These are phyloP conservation scores for Ctenochaetus hawaiiensis DNA, from an alignment of 2,797 vertebrate species.

Conservation along the genomic window DNA sequence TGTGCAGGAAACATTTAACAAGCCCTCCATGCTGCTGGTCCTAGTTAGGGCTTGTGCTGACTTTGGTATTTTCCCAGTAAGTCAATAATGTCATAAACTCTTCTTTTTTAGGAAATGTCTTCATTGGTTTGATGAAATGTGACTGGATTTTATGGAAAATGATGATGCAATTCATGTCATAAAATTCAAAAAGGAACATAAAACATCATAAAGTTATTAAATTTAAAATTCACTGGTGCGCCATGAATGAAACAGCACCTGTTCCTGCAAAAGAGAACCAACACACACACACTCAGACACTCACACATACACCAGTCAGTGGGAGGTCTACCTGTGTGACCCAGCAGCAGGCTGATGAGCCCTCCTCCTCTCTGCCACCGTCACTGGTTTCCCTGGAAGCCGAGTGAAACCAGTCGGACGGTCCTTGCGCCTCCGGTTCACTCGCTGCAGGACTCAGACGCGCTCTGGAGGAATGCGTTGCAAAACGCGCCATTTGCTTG, in stretches of 20 bases:
- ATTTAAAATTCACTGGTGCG: not conserved
- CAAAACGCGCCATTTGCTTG: conserved; percentile 1
- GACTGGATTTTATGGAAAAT: not conserved
- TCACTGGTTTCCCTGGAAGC: conserved; percentile 81
- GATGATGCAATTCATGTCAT: not conserved
- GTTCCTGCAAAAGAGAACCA: not conserved
- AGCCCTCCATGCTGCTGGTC: conserved; percentile 13
- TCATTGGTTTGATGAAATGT: not conserved
- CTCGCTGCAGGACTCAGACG: conserved; percentile 22
- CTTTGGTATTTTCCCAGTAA: not conserved
- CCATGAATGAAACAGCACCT: conserved; percentile 27
- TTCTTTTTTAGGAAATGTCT: conserved; percentile 1
- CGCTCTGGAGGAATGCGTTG: conserved; percentile 59
- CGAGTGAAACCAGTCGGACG: conserved; percentile 63
- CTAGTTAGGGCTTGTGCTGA: conserved; percentile 23
- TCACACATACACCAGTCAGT: conserved; percentile 25
- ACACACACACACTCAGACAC: conserved; percentile 21
- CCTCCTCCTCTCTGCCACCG: conserved; percentile 66
- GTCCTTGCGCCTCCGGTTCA: conserved; percentile 28
- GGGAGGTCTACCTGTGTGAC: conserved; percentile 76
- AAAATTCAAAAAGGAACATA: not conserved
- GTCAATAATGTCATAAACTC: not conserved
- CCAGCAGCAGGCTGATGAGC: conserved; percentile 55
- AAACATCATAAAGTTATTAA: not conserved
- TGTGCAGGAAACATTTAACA: conserved; percentile 48